Conservation (phyloP, 1,140 invertebrate genomes). For the Apis dorsata region DNA sequence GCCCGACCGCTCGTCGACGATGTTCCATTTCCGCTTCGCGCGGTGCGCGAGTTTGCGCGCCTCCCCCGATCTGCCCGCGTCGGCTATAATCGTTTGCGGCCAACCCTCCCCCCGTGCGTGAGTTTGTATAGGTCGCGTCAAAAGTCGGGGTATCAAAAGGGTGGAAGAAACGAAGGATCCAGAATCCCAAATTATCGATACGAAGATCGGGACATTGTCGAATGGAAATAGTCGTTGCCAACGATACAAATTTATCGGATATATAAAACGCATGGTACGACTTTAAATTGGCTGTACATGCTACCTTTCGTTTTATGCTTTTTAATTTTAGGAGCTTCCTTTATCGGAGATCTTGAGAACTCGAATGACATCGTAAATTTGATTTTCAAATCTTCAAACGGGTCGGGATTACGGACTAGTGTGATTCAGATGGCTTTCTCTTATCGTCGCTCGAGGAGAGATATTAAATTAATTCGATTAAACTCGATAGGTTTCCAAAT, state of each 20-base stretch:
- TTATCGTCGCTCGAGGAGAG: neutral
- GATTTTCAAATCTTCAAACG: neutral
- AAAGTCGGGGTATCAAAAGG: neutral
- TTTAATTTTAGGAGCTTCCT: neutral
- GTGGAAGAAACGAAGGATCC: neutral
- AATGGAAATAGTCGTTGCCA: neutral
- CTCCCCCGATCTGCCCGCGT: constrained; percentile 18
- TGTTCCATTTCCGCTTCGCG: constrained; percentile 69
- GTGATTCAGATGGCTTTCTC: neutral
- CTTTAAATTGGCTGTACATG: too few species aligned
- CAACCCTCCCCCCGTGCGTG: too few species aligned
- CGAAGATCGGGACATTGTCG: neutral
- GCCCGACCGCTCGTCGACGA: constrained; percentile 58
- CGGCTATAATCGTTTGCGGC: constrained; percentile 26
- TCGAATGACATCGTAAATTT: neutral
- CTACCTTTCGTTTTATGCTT: neutral
- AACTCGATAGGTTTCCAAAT: too few species aligned
- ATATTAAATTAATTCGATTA: too few species aligned
- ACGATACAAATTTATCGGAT: neutral
- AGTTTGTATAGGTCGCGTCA: constrained; percentile 10
- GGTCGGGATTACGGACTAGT: neutral
- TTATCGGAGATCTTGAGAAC: neutral
- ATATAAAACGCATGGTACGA: too few species aligned
- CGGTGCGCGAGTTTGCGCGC: constrained; percentile 47
- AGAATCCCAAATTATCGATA: too few species aligned